Evolutionary conservation across 2,797 vertebrate genomes (phyloP).

Genomic region (Anguilla pacifica): DNA sequence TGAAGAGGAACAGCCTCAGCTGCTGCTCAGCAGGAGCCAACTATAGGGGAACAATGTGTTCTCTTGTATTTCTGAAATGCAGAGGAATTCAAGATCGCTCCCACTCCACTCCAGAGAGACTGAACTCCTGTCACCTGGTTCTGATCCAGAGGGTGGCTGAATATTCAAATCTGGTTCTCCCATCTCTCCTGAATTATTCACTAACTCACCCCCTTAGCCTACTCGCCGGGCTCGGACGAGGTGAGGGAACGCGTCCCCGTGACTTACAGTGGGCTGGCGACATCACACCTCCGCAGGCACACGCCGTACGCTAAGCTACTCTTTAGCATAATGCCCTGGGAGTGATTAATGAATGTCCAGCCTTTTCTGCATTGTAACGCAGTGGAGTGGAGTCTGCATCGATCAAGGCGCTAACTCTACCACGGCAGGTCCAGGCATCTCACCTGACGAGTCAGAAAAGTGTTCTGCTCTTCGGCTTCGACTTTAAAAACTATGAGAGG

Average conservation of each 20-base stretch:
- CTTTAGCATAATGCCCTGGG: conserved; percentile 38
- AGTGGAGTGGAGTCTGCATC: no score
- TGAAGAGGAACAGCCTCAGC: neutral
- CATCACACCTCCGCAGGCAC: conserved; percentile 46
- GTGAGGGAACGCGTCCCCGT: conserved; percentile 47
- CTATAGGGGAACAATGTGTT: neutral
- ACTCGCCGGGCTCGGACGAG: conserved; percentile 21
- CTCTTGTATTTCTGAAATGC: neutral
- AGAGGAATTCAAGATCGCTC: neutral
- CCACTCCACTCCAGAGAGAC: neutral
- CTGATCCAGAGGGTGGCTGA: conserved; percentile 21
- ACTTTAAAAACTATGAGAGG: neutral
- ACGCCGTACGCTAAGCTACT: conserved; percentile 45
- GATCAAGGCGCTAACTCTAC: neutral
- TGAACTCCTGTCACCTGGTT: neutral
- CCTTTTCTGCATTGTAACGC: neutral
- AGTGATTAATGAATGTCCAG: neutral
- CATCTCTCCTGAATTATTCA: conserved; percentile 7
- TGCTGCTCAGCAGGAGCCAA: neutral
- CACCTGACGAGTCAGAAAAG: no score
- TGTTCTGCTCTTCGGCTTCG: neutral
- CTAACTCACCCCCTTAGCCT: conserved; percentile 27
- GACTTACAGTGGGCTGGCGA: conserved; percentile 45
- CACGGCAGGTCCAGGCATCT: neutral
- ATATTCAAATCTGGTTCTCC: conserved; percentile 18